Evolutionary conservation across 2,113 vertebrate genomes (phyloP).

Genomic region (Bufo bufo): DNA sequence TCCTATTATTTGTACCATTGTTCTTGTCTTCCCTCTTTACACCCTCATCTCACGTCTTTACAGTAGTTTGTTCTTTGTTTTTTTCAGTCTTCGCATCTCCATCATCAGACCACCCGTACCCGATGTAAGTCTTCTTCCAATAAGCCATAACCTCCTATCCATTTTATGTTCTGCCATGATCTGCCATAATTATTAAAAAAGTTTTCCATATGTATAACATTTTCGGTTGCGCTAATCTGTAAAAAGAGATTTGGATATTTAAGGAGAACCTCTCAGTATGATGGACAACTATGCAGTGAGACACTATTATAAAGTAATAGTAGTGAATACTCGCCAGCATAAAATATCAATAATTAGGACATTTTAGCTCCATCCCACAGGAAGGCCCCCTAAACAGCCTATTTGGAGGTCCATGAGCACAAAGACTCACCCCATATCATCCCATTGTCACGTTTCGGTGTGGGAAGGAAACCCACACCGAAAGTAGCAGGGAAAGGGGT

Average conservation of each 20-base stretch:
- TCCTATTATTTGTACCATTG: neutral
- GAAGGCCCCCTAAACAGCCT: too few relatives aligned
- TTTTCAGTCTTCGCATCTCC: constrained; percentile 49
- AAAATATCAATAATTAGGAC: too few relatives aligned
- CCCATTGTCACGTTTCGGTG: too few relatives aligned
- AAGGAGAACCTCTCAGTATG: too few relatives aligned
- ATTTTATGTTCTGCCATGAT: constrained; percentile 9
- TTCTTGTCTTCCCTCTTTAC: constrained; percentile 1
- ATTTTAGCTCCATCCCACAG: too few relatives aligned
- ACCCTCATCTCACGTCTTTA: constrained; percentile 21
- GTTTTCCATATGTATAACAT: neutral
- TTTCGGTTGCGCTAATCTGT: neutral
- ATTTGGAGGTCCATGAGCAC: too few relatives aligned
- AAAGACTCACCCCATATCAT: too few relatives aligned
- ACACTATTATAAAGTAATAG: too few relatives aligned
- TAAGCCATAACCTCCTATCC: neutral
- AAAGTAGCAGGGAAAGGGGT: too few relatives aligned
- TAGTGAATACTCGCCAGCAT: too few relatives aligned
- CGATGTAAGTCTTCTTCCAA: constrained; percentile 48
- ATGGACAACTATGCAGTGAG: too few relatives aligned
- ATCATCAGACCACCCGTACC: constrained; percentile 46
- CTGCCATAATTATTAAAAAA: neutral
- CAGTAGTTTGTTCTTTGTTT: constrained; percentile 49
- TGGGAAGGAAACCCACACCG: too few relatives aligned
- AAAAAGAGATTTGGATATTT: neutral